Conservation (phyloP, 2,113 vertebrate genomes). For the Brachyhypopomus occidentalis region DNA sequence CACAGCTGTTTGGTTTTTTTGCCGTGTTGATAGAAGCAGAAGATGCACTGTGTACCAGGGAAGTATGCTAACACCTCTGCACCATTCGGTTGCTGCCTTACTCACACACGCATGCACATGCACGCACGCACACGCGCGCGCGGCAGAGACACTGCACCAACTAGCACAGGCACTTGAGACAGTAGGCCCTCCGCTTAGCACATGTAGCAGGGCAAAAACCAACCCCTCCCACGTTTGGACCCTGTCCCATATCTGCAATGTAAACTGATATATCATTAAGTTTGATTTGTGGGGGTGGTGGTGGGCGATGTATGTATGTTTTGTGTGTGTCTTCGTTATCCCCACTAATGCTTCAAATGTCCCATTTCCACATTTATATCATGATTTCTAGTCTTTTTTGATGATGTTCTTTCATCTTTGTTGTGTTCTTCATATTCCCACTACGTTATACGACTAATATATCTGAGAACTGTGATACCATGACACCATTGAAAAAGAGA, state of each 20-base stretch:
- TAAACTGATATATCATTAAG: conserved; percentile 55
- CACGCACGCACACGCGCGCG: background rate
- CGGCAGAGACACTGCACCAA: no score
- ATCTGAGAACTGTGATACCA: background rate
- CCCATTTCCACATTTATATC: conserved; percentile 54
- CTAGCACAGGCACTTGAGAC: no score
- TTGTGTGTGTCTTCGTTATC: conserved; percentile 59
- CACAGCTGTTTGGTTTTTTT: conserved; percentile 31
- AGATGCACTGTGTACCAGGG: background rate
- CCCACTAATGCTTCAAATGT: conserved; percentile 63
- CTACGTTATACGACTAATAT: background rate
- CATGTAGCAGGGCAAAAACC: background rate
- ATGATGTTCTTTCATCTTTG: conserved; percentile 2
- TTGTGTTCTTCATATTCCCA: background rate
- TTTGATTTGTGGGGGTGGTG: conserved; percentile 70
- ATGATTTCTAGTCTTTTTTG: conserved; percentile 14
- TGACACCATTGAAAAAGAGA: background rate
- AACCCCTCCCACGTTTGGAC: no score
- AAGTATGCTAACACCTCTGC: background rate
- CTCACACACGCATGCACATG: conserved; percentile 3
- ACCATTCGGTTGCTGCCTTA: background rate
- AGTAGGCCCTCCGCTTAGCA: no score
- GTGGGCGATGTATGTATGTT: conserved; percentile 20
- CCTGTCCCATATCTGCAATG: conserved; percentile 39
- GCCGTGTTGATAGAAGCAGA: conserved; percentile 20